Conservation (phyloP, 2,888 invertebrate genomes). For the Campoplex nolae region DNA sequence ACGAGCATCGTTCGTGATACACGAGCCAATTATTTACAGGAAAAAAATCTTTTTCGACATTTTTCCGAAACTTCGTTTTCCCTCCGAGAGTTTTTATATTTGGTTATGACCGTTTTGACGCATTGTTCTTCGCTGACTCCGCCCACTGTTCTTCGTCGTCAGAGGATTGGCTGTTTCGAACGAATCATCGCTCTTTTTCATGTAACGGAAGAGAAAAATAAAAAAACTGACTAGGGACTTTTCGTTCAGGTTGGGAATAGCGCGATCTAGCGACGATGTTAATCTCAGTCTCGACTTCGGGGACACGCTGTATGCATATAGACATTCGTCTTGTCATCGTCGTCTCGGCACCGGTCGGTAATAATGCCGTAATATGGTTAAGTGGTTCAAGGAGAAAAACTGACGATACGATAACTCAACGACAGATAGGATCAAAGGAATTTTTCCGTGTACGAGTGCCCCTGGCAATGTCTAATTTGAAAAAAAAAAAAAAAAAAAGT, state of each 20-base stretch:
- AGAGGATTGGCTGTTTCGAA: not conserved
- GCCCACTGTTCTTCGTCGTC: not conserved
- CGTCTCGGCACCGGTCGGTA: slow-evolving; percentile 59
- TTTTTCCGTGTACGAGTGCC: not conserved
- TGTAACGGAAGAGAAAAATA: no score
- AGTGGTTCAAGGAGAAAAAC: slow-evolving; percentile 71
- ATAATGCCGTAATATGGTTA: slow-evolving; percentile 70
- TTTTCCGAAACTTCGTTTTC: no score
- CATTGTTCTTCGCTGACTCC: no score
- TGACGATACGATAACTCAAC: slow-evolving; percentile 58
- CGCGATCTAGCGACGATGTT: not conserved
- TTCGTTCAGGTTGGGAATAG: not conserved
- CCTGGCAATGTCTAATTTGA: not conserved
- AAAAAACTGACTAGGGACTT: not conserved
- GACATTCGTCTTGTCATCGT: slow-evolving; percentile 45
- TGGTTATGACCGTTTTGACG: no score
- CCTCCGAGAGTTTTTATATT: no score
- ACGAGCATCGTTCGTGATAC: no score
- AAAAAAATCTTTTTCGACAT: no score
- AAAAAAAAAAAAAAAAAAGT: not conserved
- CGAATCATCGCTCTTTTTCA: not conserved
- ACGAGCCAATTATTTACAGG: no score
- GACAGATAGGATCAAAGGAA: slow-evolving; percentile 43
- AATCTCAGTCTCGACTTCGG: not conserved
- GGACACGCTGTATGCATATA: not conserved